Base-by-base conservation (phyloP, 1,140 invertebrate species). In the Drosophila elegans region DNA sequence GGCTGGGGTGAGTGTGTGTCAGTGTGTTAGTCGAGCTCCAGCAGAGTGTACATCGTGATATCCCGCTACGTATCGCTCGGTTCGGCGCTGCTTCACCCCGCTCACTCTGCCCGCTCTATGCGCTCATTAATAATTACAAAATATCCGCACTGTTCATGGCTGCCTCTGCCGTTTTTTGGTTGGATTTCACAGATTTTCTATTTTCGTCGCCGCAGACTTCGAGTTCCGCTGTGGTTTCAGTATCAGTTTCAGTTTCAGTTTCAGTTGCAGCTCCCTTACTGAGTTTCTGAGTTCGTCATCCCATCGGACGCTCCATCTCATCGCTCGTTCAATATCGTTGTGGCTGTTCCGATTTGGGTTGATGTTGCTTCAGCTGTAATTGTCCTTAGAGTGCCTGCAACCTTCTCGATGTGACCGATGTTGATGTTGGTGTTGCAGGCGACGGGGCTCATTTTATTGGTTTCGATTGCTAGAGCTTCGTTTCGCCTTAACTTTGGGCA, bases 301-400 rank as follows among this genome's bases (percentile, higher is more conserved):
- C 80, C 75, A 89, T 59, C 78, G 69, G 80, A 74, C 62, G 55
- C 71, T 84, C 79, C 83, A 84, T 88, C 62, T 74, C 76, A 79
- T 78, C 60, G 79, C 66, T 53, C 46, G 51, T 61, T 75, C 57
- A 61, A 46, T 71, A 55, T 52, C 45, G 52, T 63, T 75, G 73
- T 53, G 49, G 34, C 12, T 32, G 41, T 3, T 51, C n/a, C 49
- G 10, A 21, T 16, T 42, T 16, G 45, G 10, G 36, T n/a, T 68
- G 66, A 52, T 57, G 32, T 48, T 55, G 36, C 11, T 51, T 52
- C 42, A 36, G 63, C 36, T 38, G 27, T 42, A 48, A 13, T 48
- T 79, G 41, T 69, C 16, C 57, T 60, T 67, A 75, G 76, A 66
- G 53, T 78, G 42, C 62, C 63, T 76, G 74, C 74, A 76, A 76